Percentiles rank a stretch among this genome's conserved stretches.
Conservation (phyloP, 2,888 invertebrate species). For the Zaprionus lineosus region DNA sequence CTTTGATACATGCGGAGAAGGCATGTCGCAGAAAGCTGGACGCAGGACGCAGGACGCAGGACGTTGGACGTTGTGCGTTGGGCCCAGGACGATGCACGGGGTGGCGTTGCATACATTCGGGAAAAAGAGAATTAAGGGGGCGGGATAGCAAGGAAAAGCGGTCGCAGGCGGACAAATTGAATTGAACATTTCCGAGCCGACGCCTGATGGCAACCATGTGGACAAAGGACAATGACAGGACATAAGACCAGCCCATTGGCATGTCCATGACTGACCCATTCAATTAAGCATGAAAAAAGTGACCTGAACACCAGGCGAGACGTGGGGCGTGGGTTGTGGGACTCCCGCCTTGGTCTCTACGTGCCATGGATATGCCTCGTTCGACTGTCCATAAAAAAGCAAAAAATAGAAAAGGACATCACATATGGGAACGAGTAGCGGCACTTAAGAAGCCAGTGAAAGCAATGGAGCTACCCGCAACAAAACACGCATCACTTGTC, state of each 20-base stretch:
- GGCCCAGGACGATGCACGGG: slow-evolving; percentile 4
- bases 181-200: slow-evolving; percentile 70
- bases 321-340: not conserved
- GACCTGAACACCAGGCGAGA: slow-evolving; percentile 28
- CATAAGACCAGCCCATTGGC: slow-evolving; percentile 61
- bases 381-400: slow-evolving; percentile 27
- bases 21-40: no score
- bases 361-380: slow-evolving; percentile 57
- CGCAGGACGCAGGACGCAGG: no score
- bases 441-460: slow-evolving; percentile 77
- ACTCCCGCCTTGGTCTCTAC: no score
- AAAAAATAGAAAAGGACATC: slow-evolving; percentile 76
- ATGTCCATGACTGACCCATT: slow-evolving; percentile 81
- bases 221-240: slow-evolving; percentile 43
- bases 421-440: slow-evolving; percentile 44
- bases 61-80: no score
- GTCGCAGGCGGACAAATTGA: slow-evolving; percentile 55
- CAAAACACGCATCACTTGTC: slow-evolving; percentile 82
- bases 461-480: slow-evolving; percentile 68
- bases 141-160: no score
- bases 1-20: no score
- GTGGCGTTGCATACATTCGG: slow-evolving; percentile 17
- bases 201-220: slow-evolving; percentile 61
- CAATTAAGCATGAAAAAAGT: slow-evolving; percentile 82
- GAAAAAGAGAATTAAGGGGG: no score